These are phyloP conservation scores for Mesodorylaimus sp. DNA, from an alignment of 2,888 invertebrate genomes.

Conservation along the genomic window DNA sequence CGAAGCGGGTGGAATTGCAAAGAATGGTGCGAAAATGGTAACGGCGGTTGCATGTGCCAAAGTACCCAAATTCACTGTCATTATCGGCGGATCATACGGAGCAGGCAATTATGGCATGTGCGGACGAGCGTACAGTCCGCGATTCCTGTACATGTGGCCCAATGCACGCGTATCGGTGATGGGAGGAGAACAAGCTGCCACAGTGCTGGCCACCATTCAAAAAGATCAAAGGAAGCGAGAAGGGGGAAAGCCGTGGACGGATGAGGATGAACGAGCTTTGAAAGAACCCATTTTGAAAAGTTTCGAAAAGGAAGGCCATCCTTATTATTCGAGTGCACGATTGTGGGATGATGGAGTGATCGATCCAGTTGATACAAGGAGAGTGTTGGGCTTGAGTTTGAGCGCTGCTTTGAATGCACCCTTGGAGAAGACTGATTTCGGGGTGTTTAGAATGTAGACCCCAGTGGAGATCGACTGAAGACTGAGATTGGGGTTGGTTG, in stretches of 20 bases:
- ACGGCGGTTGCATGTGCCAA: conserved; percentile 95
- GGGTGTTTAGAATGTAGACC: conserved; percentile 89
- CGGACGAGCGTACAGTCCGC: conserved; percentile 52
- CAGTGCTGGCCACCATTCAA: conserved; percentile 58
- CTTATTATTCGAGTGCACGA: conserved; percentile 70
- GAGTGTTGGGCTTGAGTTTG: conserved; percentile 71
- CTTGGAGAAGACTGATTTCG: conserved; percentile 63
- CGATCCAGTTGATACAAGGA: conserved; percentile 79
- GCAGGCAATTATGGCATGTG: conserved; percentile 89
- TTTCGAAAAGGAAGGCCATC: conserved; percentile 77
- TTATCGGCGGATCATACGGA: conserved; percentile 90
- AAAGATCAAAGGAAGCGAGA: conserved; percentile 53
- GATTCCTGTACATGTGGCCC: conserved; percentile 96
- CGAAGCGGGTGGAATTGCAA: conserved; percentile 92
- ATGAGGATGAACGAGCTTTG: conserved; percentile 57
- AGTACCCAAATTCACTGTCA: conserved; percentile 90
- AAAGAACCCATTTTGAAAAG: conserved; percentile 63
- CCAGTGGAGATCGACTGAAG: too few relatives aligned
- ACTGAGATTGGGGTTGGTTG: too few relatives aligned
- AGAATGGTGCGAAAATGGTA: conserved; percentile 96
- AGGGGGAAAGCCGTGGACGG: conserved; percentile 39
- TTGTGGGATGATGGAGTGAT: conserved; percentile 97
- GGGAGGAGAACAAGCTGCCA: conserved; percentile 74
- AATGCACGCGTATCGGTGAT: conserved; percentile 91
- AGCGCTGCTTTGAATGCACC: conserved; percentile 61